Conservation (phyloP, 2,797 vertebrate species). For the Callimico goeldii region DNA sequence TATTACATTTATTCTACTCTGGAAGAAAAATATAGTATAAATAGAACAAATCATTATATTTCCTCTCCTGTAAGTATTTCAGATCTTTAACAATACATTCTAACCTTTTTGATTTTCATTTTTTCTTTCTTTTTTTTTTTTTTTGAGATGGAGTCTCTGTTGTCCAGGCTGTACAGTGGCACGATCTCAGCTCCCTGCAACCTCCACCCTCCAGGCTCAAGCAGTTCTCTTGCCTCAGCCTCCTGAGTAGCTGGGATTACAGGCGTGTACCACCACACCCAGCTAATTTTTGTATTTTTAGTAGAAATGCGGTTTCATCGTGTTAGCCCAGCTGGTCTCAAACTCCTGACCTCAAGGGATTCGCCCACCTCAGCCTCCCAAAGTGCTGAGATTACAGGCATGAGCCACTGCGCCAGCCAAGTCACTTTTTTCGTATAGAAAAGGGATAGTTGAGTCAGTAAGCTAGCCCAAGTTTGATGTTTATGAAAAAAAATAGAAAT, state of each 20-base stretch:
- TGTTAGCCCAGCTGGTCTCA: neutral
- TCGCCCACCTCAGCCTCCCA: neutral
- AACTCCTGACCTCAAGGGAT: neutral
- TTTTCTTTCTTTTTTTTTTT: too few species aligned
- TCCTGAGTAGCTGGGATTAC: neutral
- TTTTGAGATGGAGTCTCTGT: too few species aligned
- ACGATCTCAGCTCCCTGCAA: too few species aligned
- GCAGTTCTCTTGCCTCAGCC: neutral
- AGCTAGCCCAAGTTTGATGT: too few species aligned
- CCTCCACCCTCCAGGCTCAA: neutral
- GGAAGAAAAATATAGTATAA: neutral
- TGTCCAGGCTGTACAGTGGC: too few species aligned
- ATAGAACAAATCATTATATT: slow-evolving; percentile 10
- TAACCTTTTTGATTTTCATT: neutral
- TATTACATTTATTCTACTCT: slow-evolving; percentile 43
- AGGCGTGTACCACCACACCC: neutral
- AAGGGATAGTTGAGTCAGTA: neutral
- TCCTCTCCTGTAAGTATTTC: neutral
- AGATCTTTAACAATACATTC: slow-evolving; percentile 22
- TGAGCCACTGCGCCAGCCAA: neutral
- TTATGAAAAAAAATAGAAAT: too few species aligned
- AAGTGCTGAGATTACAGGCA: neutral
- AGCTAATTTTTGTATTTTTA: neutral
- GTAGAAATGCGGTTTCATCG: too few species aligned
- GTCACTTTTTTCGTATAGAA: slow-evolving; percentile 29